Evolutionary conservation across 2,888 invertebrate species (phyloP).

Genomic region (Cheilosia vernalis): DNA sequence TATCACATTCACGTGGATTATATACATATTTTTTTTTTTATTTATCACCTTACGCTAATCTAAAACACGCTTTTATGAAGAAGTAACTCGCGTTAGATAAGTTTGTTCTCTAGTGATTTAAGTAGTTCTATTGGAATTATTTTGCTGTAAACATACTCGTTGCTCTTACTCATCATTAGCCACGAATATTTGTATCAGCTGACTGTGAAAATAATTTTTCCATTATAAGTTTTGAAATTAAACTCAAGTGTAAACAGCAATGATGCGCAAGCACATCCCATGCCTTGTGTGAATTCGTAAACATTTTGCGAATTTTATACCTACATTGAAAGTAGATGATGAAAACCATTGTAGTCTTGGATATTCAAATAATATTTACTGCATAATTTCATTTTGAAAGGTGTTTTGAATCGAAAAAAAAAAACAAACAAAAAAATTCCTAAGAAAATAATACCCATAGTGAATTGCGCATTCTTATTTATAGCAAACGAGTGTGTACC

Average conservation of each 20-base stretch:
- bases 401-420: not conserved
- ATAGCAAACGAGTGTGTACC: not conserved
- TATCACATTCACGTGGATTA: too few species aligned
- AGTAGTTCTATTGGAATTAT: not conserved
- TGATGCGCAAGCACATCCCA: not conserved
- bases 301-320: constrained; percentile 1
- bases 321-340: not conserved
- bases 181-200: not conserved
- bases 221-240: not conserved
- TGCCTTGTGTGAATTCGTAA: not conserved
- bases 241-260: constrained; percentile 1
- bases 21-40: not conserved
- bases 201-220: not conserved
- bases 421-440: not conserved
- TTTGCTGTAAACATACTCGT: not conserved
- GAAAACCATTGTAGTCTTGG: not conserved
- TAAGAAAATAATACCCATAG: not conserved
- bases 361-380: not conserved
- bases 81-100: not conserved
- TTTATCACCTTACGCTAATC: not conserved
- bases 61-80: not conserved
- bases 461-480: constrained; percentile 13
- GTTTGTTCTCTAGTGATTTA: too few species aligned
- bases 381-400: not conserved
- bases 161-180: not conserved